Conservation (phyloP, 2,797 vertebrate genomes). For the Fratercula arctica region DNA sequence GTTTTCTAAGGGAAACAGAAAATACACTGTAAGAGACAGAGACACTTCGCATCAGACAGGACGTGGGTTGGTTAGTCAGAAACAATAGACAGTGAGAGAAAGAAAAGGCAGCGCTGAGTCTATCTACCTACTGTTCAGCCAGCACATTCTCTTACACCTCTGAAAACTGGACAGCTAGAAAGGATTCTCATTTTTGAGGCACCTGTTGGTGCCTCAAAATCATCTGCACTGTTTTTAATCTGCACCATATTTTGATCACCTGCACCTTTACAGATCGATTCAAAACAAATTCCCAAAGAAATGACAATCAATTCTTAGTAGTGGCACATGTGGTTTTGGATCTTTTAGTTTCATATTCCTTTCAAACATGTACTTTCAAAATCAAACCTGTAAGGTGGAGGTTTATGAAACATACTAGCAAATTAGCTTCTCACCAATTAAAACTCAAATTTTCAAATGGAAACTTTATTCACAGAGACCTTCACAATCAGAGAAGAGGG, state of each 20-base stretch:
- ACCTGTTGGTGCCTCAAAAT: neutral
- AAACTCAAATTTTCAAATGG: neutral
- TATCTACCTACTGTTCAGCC: slow-evolving; percentile 16
- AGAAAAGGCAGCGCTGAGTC: slow-evolving; percentile 16
- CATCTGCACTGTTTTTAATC: neutral
- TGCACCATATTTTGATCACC: neutral
- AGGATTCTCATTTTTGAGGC: neutral
- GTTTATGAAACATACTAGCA: neutral
- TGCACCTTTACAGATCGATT: neutral
- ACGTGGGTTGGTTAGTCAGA: slow-evolving; percentile 45
- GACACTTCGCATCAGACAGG: slow-evolving; percentile 45
- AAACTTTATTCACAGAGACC: neutral
- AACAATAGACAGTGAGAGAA: slow-evolving; percentile 29
- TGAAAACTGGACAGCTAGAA: slow-evolving; percentile 13
- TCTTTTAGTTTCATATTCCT: neutral
- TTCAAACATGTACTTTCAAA: neutral
- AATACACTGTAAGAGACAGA: slow-evolving; percentile 69
- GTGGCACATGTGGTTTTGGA: neutral
- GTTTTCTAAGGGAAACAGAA: slow-evolving; percentile 85
- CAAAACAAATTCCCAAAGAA: neutral
- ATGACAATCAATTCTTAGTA: neutral
- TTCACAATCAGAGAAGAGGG: neutral
- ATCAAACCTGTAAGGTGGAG: neutral
- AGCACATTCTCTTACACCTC: neutral
- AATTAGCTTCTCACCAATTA: neutral